Percentiles rank a stretch among this genome's conserved stretches.
phyloP scores from a whole-genome alignment of 1,140 invertebrate species.

The Theocolax elegans region DNA sequence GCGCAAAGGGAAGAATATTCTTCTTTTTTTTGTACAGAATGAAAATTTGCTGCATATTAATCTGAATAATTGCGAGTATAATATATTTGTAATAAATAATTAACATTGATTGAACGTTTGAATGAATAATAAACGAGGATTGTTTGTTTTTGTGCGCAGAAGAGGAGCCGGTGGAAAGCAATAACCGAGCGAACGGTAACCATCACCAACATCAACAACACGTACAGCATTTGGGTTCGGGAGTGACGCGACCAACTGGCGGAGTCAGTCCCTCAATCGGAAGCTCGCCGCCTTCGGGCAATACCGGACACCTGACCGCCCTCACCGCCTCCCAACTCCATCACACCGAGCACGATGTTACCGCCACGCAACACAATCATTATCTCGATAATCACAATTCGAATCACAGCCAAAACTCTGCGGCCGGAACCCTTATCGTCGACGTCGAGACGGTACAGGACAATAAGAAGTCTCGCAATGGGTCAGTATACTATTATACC shows the following conservation, averaged over 20 bases:
- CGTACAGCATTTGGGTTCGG: not conserved
- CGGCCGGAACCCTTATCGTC: slow-evolving; percentile 51
- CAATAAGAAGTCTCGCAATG: slow-evolving; percentile 63
- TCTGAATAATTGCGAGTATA: no score
- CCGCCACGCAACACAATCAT: slow-evolving; percentile 54
- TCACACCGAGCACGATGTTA: slow-evolving; percentile 10
- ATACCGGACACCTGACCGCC: slow-evolving; percentile 19
- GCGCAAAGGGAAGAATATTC: no score
- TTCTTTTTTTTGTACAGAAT: no score
- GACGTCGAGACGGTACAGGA: slow-evolving; percentile 60
- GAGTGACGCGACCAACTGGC: not conserved
- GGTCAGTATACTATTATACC: slow-evolving; percentile 58
- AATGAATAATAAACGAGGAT: not conserved
- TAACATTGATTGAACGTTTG: no score
- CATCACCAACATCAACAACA: slow-evolving; percentile 37
- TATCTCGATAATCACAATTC: slow-evolving; percentile 63
- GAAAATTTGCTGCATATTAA: no score
- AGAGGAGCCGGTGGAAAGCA: slow-evolving; percentile 60
- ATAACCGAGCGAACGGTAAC: slow-evolving; percentile 58
- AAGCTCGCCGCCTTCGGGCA: slow-evolving; percentile 41
- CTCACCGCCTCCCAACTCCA: slow-evolving; percentile 14
- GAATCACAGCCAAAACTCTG: slow-evolving; percentile 54
- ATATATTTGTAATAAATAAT: no score
- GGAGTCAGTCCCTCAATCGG: slow-evolving; percentile 55
- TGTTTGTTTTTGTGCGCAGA: slow-evolving; percentile 56